Evolutionary conservation across 1,140 invertebrate species (phyloP).

Genomic region (Hormaphis cornu): DNA sequence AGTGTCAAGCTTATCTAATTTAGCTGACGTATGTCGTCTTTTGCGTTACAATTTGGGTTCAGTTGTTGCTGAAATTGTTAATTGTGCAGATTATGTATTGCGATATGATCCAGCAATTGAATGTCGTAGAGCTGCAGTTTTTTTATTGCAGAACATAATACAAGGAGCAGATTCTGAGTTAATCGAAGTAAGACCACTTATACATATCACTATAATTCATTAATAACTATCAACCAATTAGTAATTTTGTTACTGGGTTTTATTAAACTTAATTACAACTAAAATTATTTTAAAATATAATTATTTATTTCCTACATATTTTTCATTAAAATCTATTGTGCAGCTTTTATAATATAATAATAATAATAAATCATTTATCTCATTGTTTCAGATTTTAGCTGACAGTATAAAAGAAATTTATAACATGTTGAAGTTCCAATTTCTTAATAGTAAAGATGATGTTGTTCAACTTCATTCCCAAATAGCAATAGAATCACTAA

Average conservation of each 20-base stretch:
- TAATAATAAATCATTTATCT: background rate
- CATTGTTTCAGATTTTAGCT: background rate
- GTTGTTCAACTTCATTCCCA: conserved; percentile 61
- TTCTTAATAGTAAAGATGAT: conserved; percentile 56
- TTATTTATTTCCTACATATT: too few relatives aligned
- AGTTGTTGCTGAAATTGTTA: conserved; percentile 61
- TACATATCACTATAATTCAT: background rate
- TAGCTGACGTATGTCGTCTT: conserved; percentile 71
- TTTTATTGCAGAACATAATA: conserved; percentile 61
- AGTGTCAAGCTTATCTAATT: conserved; percentile 71
- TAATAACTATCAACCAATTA: background rate
- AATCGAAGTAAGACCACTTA: conserved; percentile 43
- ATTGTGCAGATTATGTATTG: conserved; percentile 57
- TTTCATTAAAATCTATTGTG: too few relatives aligned
- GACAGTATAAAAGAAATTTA: conserved; percentile 1
- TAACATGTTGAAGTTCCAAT: conserved; percentile 54
- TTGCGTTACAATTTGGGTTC: conserved; percentile 62
- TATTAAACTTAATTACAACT: too few relatives aligned
- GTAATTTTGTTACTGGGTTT: background rate
- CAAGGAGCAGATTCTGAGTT: conserved; percentile 61
- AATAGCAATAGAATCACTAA: conserved; percentile 64
- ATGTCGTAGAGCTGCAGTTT: conserved; percentile 66
- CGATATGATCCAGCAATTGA: conserved; percentile 58
- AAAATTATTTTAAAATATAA: too few relatives aligned
- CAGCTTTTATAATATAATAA: background rate